Evolutionary conservation across 2,888 invertebrate genomes (phyloP).

Genomic region (Phalera bucephala): DNA sequence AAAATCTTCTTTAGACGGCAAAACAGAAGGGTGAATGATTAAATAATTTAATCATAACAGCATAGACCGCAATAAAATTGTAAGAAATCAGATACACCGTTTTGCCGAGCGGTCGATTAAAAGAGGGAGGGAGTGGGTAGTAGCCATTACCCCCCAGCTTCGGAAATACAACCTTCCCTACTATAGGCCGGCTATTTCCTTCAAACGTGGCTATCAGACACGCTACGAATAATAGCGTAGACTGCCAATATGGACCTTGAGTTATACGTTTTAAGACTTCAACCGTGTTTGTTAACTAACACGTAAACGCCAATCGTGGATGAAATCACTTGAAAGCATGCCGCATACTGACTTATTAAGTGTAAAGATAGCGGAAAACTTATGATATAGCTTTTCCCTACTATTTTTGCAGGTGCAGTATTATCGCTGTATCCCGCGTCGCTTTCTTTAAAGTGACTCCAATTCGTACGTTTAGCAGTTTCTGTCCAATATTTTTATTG

Average conservation of each 20-base stretch:
- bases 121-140: conserved; percentile 17
- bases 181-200: conserved; percentile 55
- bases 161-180: conserved; percentile 36
- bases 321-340: not conserved
- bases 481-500: too few relatives aligned
- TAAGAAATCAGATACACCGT: conserved; percentile 58
- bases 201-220: conserved; percentile 45
- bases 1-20: too few relatives aligned
- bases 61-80: conserved; percentile 31
- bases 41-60: conserved; percentile 12
- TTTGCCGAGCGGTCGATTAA: conserved; percentile 38
- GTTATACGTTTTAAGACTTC: not conserved
- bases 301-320: not conserved
- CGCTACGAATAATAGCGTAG: conserved; percentile 48
- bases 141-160: conserved; percentile 9
- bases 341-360: conserved; percentile 1
- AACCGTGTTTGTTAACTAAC: conserved; percentile 1
- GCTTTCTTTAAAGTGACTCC: too few relatives aligned
- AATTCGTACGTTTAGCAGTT: too few relatives aligned
- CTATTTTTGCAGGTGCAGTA: too few relatives aligned
- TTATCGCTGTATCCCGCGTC: too few relatives aligned
- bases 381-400: too few relatives aligned
- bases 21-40: conserved; percentile 16
- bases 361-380: conserved; percentile 2
- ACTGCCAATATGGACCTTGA: conserved; percentile 25